A percentile compares a stretch with the other conserved stretches of the same genome.
phyloP scores from a whole-genome alignment of 1,140 invertebrate species.

The Samia ricini region DNA sequence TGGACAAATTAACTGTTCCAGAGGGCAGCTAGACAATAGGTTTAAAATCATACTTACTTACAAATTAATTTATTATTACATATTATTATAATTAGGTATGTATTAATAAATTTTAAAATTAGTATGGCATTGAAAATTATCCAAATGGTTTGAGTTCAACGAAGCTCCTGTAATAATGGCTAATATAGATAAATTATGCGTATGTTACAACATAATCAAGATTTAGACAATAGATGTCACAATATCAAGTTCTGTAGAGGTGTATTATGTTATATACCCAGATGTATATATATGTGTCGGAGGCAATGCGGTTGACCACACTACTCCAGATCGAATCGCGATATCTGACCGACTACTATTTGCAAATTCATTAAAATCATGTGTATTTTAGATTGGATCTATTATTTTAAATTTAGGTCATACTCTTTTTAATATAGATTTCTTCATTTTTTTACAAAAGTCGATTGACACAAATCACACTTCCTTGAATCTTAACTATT shows the following conservation, averaged over 20 bases:
- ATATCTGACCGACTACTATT: slow-evolving; percentile 1
- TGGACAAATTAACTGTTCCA: no score
- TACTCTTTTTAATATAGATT: neutral
- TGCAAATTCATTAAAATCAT: slow-evolving; percentile 17
- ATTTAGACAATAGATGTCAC: slow-evolving; percentile 3
- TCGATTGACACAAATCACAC: no score
- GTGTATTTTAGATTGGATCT: neutral
- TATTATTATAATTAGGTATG: no score
- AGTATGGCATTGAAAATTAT: no score
- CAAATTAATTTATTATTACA: no score
- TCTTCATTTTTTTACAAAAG: no score
- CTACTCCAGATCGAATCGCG: slow-evolving; percentile 28
- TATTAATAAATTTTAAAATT: no score
- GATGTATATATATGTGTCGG: slow-evolving; percentile 15
- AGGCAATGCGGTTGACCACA: slow-evolving; percentile 40
- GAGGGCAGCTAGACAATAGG: no score
- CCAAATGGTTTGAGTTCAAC: no score
- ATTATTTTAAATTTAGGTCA: no score
- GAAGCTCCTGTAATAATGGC: neutral
- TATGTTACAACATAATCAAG: neutral
- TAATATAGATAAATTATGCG: neutral
- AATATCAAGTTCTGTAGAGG: slow-evolving; percentile 27
- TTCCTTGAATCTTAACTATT: no score
- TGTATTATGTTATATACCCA: neutral
- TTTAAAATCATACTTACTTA: no score